phyloP scores from a whole-genome alignment of 2,888 invertebrate genomes.

The Oscheius sp. region DNA sequence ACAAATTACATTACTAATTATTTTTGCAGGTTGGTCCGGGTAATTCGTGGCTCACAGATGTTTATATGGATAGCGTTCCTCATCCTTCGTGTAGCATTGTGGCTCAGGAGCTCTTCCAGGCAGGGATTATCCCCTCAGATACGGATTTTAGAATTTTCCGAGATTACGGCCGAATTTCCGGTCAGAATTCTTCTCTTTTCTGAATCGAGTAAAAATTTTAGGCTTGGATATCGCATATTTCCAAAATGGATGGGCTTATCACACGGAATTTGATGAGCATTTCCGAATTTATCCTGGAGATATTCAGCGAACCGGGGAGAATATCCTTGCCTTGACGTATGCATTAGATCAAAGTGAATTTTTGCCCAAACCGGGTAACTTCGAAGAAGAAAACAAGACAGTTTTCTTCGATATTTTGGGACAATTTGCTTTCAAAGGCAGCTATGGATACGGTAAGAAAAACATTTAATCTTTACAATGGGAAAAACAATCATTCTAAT shows the following conservation, averaged over 20 bases:
- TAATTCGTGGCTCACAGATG: conserved; percentile 75
- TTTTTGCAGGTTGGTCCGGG: conserved; percentile 74
- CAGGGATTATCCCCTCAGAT: conserved; percentile 81
- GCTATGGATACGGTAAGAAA: conserved; percentile 71
- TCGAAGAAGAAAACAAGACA: conserved; percentile 72
- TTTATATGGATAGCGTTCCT: conserved; percentile 79
- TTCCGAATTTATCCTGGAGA: conserved; percentile 80
- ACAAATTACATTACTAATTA: background rate
- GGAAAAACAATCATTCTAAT: too few relatives aligned
- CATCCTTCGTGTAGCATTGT: conserved; percentile 82
- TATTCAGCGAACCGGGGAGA: conserved; percentile 82
- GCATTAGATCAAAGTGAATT: conserved; percentile 62
- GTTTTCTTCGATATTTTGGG: conserved; percentile 87
- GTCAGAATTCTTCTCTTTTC: conserved; percentile 71
- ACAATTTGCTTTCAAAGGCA: conserved; percentile 74
- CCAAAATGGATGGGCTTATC: conserved; percentile 90
- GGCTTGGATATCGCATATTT: conserved; percentile 92
- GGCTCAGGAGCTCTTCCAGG: conserved; percentile 85
- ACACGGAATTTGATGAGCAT: conserved; percentile 82
- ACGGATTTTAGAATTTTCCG: conserved; percentile 90
- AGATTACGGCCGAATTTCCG: conserved; percentile 85
- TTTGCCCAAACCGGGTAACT: conserved; percentile 73
- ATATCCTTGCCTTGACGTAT: conserved; percentile 81
- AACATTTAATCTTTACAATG: too few relatives aligned
- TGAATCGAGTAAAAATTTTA: conserved; percentile 66